phyloP scores from a whole-genome alignment of 2,113 vertebrate species.

The Lathamus discolor region DNA sequence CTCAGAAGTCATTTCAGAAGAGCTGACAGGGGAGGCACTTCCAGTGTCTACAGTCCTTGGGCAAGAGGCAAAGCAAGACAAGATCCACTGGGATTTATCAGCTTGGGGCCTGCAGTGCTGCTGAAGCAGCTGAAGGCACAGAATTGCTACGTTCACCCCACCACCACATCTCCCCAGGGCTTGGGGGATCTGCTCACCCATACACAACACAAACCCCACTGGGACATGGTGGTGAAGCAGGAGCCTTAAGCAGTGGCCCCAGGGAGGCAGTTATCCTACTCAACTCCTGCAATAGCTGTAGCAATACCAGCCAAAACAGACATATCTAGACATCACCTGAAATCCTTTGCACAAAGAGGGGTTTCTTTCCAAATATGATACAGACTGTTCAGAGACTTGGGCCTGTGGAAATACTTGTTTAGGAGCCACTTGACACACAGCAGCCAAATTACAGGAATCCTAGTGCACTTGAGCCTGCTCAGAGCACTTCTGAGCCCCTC shows the following conservation, averaged over 20 bases:
- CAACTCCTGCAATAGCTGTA: background rate
- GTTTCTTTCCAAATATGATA: background rate
- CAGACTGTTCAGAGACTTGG: background rate
- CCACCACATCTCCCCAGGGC: rapidly evolving
- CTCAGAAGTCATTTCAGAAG: background rate
- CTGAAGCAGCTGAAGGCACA: background rate
- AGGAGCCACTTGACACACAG: background rate
- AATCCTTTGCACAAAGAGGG: background rate
- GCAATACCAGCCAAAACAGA: background rate
- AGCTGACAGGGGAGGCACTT: background rate
- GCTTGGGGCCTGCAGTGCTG: background rate
- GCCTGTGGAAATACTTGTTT: background rate
- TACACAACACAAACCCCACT: background rate
- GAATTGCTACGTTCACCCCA: background rate
- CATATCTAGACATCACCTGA: background rate
- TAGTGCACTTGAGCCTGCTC: background rate
- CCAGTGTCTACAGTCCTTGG: background rate
- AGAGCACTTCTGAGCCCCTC: background rate
- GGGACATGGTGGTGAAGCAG: background rate
- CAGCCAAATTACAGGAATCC: background rate
- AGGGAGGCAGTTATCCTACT: background rate
- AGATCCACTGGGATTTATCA: background rate
- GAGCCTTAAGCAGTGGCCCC: background rate
- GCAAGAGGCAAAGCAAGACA: rapidly evolving
- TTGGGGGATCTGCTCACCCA: background rate